These are phyloP conservation scores for Myiothlypis coronata DNA, from an alignment of 2,797 vertebrate species.

Conservation along the genomic window DNA sequence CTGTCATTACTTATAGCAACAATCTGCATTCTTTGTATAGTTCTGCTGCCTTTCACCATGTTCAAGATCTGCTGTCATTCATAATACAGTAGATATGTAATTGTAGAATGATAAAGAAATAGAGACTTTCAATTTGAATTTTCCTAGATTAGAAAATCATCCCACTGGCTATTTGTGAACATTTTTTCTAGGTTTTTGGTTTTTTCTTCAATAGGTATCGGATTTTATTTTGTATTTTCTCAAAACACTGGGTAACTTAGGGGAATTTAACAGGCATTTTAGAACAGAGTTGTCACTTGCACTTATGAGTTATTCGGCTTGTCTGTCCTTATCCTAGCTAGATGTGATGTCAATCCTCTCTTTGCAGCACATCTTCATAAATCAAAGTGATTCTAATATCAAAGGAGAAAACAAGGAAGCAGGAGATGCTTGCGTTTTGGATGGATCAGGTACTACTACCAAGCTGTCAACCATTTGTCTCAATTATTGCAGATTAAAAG, in stretches of 20 bases:
- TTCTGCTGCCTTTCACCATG: neutral
- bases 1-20: neutral
- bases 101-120: neutral
- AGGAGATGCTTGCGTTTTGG: neutral
- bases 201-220: neutral
- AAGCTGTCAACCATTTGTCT: neutral
- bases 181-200: neutral
- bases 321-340: neutral
- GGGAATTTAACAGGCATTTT: neutral
- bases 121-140: neutral
- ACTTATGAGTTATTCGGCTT: neutral
- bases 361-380: neutral
- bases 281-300: neutral
- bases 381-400: neutral
- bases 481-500: neutral
- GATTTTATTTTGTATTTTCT: neutral
- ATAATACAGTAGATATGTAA: neutral
- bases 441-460: neutral
- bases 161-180: neutral
- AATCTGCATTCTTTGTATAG: neutral
- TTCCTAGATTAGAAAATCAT: neutral
- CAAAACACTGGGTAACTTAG: neutral
- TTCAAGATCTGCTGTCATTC: neutral
- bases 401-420: neutral
- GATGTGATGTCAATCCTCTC: neutral